Base-by-base conservation (phyloP, 1,140 invertebrate genomes). In the Bombus impatiens region DNA sequence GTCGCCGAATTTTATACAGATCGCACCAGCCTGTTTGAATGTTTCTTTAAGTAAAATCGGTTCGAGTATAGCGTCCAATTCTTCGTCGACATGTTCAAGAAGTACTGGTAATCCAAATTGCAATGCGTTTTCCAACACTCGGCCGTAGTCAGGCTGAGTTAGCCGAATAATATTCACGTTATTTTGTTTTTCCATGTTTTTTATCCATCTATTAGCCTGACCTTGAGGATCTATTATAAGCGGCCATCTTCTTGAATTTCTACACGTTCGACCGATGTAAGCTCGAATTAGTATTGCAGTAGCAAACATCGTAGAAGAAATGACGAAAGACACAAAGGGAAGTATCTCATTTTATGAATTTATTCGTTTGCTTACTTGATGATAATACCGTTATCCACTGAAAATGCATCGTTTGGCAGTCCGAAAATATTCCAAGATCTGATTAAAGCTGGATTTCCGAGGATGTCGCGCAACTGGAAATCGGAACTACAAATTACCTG, bases 211-310 rank as follows among this genome's bases (percentile, higher is more conserved):
- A 89, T 98, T 99, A 0, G 98, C 98, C 95, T 99, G 98, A 15
- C 97, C 97, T 95, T 99, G 98, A 0, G 98, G 98, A 95, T 99
- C 99, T 90, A 99, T 99, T 97, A 99, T 98, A 32, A 99, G 93
- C 0, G 98, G 98, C 97, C 98, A 98, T 87, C 98, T 96, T 86
- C 98, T 96, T 9, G 98, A 96, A 93, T 97, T 97, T 93, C 97
- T 98, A 77, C 40, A 89, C 68, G 76, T 3, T 18, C 22, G 15
- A 18, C 0, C 57, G 25, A 62, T 13, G 9, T 25, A 18, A 13
- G 1, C 1, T 0, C 4, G 32, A 18, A 75, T 25, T 47, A 22
- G n/a, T n/a, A 15, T 72, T 0, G 32, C 37, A 13, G 9, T 9
- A 15, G 3, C 22, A 44, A 76, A 22, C 22, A 1, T 53, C 12